These are phyloP conservation scores for Champsocephalus gunnari DNA, from an alignment of 2,797 vertebrate genomes.

Conservation along the genomic window DNA sequence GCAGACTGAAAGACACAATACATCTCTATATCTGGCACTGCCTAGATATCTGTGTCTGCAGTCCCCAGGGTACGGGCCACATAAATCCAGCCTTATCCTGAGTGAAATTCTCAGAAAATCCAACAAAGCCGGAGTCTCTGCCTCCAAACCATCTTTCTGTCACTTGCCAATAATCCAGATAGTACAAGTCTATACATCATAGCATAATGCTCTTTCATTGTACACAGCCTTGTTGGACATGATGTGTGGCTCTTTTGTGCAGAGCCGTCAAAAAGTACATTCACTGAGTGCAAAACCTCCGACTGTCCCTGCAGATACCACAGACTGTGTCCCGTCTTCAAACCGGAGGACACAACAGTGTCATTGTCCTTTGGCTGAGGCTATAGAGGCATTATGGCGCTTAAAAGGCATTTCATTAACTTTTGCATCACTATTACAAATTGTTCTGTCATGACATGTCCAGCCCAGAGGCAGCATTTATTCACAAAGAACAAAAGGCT, in stretches of 20 bases:
- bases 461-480: constrained; percentile 35
- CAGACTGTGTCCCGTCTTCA: constrained; percentile 69
- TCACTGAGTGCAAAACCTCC: constrained; percentile 68
- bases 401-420: constrained; percentile 74
- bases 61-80: constrained; percentile 51
- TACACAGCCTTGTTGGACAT: constrained; percentile 65
- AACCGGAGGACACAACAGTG: constrained; percentile 65
- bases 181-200: constrained; percentile 76
- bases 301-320: constrained; percentile 60
- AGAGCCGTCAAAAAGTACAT: constrained; percentile 77
- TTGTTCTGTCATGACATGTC: constrained; percentile 60
- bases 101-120: constrained; percentile 58
- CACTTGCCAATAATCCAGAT: constrained; percentile 74
- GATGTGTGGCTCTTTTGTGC: constrained; percentile 82
- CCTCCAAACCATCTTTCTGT: constrained; percentile 64
- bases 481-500: constrained; percentile 66
- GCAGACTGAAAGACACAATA: constrained; percentile 57
- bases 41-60: constrained; percentile 37
- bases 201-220: constrained; percentile 77
- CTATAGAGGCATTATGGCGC: constrained; percentile 53
- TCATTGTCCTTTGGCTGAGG: constrained; percentile 64
- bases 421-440: constrained; percentile 65
- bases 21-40: constrained; percentile 52
- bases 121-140: constrained; percentile 66
- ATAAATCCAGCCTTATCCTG: constrained; percentile 61